Evolutionary conservation across 2,113 vertebrate species (phyloP).

Genomic region (Tragelaphus imberbis): DNA sequence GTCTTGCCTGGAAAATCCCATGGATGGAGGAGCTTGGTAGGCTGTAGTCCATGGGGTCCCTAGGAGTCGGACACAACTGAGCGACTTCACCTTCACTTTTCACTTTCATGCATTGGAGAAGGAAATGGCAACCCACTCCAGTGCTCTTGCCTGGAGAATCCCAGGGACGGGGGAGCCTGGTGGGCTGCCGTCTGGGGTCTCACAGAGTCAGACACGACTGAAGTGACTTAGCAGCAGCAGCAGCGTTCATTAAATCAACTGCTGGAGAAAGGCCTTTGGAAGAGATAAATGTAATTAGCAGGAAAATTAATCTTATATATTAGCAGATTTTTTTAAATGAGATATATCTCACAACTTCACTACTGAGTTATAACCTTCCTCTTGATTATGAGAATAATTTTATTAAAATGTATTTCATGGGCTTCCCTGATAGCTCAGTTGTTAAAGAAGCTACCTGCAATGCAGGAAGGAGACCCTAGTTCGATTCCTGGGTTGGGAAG

Average conservation of each 20-base stretch:
- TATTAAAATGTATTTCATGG: neutral
- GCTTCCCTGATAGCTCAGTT: neutral
- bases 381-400: neutral
- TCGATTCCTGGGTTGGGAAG: neutral
- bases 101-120: no score
- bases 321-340: conserved; percentile 26
- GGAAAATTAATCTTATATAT: neutral
- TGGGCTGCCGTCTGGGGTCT: no score
- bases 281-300: neutral
- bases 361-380: neutral
- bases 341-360: neutral
- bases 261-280: neutral
- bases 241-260: neutral
- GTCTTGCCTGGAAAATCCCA: no score
- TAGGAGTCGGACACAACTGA: no score
- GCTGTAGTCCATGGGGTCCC: no score
- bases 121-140: no score
- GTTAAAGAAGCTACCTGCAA: neutral
- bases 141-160: no score
- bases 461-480: neutral
- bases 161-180: no score
- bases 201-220: no score
- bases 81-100: no score
- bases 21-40: no score
- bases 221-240: no score